Conservation (phyloP, 2,888 invertebrate species). For the Augochlorella aurata region DNA sequence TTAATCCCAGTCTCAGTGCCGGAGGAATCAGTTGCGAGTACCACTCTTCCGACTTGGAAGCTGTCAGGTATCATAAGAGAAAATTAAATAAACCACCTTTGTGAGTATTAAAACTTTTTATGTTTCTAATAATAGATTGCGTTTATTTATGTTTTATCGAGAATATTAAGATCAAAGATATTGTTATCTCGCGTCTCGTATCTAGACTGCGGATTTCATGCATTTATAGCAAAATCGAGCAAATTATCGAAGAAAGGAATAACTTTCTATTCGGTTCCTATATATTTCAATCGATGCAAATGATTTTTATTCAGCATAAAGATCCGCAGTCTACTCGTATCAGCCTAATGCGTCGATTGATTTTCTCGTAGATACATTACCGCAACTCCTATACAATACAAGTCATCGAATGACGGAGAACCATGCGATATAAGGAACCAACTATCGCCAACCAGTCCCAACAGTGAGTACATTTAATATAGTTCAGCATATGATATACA, state of each 20-base stretch:
- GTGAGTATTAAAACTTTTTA: conserved; percentile 67
- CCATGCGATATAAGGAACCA: conserved; percentile 75
- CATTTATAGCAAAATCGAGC: too few species aligned
- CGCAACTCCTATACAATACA: conserved; percentile 75
- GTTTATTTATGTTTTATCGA: not conserved
- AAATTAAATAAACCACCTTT: conserved; percentile 62
- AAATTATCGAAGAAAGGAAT: too few species aligned
- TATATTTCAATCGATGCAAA: too few species aligned
- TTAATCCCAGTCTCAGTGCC: conserved; percentile 71
- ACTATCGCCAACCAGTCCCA: conserved; percentile 79
- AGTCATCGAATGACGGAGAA: conserved; percentile 72
- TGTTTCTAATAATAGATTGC: not conserved
- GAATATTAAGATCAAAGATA: not conserved
- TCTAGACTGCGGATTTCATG: too few species aligned
- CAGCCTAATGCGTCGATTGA: not conserved
- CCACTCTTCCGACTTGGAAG: conserved; percentile 76
- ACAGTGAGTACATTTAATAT: conserved; percentile 71
- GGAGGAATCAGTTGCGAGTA: conserved; percentile 75
- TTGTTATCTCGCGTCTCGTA: too few species aligned
- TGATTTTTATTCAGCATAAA: too few species aligned
- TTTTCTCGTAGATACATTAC: conserved; percentile 72
- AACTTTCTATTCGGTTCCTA: too few species aligned
- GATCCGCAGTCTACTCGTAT: not conserved
- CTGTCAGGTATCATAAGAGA: conserved; percentile 76
- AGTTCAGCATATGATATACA: not conserved